Conservation (phyloP, 2,797 vertebrate genomes). For the Lepus townsendii region DNA sequence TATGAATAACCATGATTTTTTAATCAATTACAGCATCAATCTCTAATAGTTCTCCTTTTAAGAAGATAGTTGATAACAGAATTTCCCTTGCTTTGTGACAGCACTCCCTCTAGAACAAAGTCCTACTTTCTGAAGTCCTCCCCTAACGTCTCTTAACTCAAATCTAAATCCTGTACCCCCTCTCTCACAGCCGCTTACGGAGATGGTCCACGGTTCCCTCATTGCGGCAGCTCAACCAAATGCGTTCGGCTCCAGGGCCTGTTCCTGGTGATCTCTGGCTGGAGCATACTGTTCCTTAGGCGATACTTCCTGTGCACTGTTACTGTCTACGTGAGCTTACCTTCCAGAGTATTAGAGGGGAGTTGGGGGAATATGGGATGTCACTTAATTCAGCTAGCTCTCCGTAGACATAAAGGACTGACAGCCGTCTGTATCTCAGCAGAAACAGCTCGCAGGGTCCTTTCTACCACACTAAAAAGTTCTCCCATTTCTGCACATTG, state of each 20-base stretch:
- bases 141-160: background rate
- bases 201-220: background rate
- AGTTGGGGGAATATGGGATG: background rate
- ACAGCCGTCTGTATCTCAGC: background rate
- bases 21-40: background rate
- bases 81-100: background rate
- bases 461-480: background rate
- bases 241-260: background rate
- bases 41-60: background rate
- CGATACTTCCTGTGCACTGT: rapidly evolving
- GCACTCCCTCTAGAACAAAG: background rate
- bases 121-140: background rate
- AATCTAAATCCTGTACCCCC: background rate
- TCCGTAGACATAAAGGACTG: background rate
- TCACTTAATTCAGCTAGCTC: background rate
- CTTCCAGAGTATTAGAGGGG: background rate
- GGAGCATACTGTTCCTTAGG: background rate
- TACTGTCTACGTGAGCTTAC: background rate
- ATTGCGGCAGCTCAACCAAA: rapidly evolving
- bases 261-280: background rate
- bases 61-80: constrained; percentile 10
- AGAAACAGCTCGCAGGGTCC: background rate
- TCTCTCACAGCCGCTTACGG: background rate
- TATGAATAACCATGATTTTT: background rate
- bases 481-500: background rate